Conservation (phyloP, 2,113 vertebrate genomes). For the Symphodus melops region DNA sequence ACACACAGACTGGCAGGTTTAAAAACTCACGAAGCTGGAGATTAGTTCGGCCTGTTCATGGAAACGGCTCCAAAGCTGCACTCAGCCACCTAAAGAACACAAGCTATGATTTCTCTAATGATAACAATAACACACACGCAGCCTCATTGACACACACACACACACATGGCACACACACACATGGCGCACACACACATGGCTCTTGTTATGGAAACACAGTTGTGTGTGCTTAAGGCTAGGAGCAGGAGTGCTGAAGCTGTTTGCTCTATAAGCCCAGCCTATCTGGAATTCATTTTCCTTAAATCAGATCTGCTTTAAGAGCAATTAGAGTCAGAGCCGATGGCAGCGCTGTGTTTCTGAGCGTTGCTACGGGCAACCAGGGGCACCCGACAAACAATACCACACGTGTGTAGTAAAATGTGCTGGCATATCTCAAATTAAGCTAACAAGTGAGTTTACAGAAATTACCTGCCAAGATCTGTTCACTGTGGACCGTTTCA, state of each 20-base stretch:
- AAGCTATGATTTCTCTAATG: conserved; percentile 45
- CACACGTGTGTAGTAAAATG: conserved; percentile 49
- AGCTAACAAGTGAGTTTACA: conserved; percentile 46
- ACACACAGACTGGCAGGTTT: conserved; percentile 19
- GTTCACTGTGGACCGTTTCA: conserved; percentile 27
- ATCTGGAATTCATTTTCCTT: conserved; percentile 71
- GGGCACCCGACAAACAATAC: conserved; percentile 54
- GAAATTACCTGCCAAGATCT: conserved; percentile 45
- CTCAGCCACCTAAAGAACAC: conserved; percentile 30
- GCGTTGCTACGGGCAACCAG: conserved; percentile 54
- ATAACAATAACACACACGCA: conserved; percentile 52
- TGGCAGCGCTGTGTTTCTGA: conserved; percentile 53
- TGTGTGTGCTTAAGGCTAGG: conserved; percentile 52
- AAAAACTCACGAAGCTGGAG: conserved; percentile 15
- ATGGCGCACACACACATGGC: conserved; percentile 4
- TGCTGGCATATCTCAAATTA: conserved; percentile 38
- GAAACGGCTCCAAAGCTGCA: conserved; percentile 43
- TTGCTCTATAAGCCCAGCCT: conserved; percentile 39
- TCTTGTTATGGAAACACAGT: conserved; percentile 58
- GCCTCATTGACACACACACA: background rate
- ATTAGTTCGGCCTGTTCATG: conserved; percentile 36
- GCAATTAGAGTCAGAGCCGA: conserved; percentile 58
- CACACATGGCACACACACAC: conserved; percentile 23
- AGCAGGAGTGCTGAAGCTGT: conserved; percentile 53
- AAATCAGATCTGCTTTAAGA: conserved; percentile 70